Evolutionary conservation across 2,797 vertebrate genomes (phyloP).

Genomic region (Eulemur albifrons): DNA sequence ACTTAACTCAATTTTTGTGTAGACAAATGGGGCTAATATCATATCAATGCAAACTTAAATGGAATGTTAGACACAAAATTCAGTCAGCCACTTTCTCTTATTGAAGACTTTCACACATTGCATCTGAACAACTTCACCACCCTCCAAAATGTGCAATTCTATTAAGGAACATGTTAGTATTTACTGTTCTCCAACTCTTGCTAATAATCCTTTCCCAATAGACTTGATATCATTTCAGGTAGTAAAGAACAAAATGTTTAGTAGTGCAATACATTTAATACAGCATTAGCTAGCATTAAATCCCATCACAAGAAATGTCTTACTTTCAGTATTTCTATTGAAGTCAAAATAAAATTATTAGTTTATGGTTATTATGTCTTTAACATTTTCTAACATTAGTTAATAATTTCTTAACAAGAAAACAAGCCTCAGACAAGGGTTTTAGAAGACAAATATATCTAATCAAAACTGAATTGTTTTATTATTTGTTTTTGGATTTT

Average conservation of each 20-base stretch:
- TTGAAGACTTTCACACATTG: not conserved
- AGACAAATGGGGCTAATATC: not conserved
- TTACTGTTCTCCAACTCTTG: not conserved
- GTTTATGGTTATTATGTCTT: not conserved
- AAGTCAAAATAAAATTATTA: not conserved
- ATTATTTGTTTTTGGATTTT: not conserved
- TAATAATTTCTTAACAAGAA: not conserved
- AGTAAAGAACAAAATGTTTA: not conserved
- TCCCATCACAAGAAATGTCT: not conserved
- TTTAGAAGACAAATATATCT: not conserved
- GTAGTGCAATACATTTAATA: not conserved
- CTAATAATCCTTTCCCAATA: not conserved
- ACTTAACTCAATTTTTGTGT: not conserved
- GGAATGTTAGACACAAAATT: not conserved
- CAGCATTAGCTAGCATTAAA: not conserved
- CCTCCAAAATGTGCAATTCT: not conserved
- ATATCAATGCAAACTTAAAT: not conserved
- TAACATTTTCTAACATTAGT: not conserved
- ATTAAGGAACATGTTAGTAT: not conserved
- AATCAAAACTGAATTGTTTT: not conserved
- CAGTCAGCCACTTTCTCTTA: not conserved
- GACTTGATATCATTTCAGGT: not conserved
- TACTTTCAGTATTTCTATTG: conserved; percentile 19
- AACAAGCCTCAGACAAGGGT: not conserved
- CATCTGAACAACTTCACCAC: not conserved